phyloP scores from a whole-genome alignment of 2,113 vertebrate species.

The Crocuta crocuta region DNA sequence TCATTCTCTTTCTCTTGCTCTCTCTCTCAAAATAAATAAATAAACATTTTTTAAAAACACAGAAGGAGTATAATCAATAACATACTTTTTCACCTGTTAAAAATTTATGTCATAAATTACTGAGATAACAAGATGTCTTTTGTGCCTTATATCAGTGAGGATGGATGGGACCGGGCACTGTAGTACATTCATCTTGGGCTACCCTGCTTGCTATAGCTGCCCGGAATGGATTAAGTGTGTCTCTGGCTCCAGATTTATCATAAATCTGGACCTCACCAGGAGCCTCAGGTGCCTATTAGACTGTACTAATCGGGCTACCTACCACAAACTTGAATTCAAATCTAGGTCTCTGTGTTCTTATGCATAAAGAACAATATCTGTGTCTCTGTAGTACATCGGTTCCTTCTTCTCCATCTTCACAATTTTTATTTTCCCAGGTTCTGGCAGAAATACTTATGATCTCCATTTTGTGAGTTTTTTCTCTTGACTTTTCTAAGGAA shows the following conservation, averaged over 20 bases:
- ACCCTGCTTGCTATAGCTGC: not conserved
- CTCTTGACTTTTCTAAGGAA: not conserved
- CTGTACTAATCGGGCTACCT: not conserved
- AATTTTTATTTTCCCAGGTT: not conserved
- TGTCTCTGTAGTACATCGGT: not conserved
- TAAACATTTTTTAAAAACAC: not conserved
- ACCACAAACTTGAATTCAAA: not conserved
- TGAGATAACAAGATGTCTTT: not conserved
- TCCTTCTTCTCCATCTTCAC: not conserved
- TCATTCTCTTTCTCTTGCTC: too few relatives aligned
- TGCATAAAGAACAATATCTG: not conserved
- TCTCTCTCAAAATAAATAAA: too few relatives aligned
- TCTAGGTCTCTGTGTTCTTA: not conserved
- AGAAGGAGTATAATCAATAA: not conserved
- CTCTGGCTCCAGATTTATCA: not conserved
- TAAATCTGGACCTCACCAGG: not conserved
- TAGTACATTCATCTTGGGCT: not conserved
- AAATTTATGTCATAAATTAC: not conserved
- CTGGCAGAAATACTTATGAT: not conserved
- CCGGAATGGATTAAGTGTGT: not conserved
- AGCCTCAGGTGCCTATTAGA: not conserved
- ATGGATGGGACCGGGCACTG: not conserved
- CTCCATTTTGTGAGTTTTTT: not conserved
- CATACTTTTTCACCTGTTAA: not conserved
- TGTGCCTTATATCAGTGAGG: not conserved